Percentiles rank a stretch among this genome's conserved stretches.
Evolutionary conservation across 2,888 invertebrate genomes (phyloP).

Genomic region (Pyrochroa serraticornis): DNA sequence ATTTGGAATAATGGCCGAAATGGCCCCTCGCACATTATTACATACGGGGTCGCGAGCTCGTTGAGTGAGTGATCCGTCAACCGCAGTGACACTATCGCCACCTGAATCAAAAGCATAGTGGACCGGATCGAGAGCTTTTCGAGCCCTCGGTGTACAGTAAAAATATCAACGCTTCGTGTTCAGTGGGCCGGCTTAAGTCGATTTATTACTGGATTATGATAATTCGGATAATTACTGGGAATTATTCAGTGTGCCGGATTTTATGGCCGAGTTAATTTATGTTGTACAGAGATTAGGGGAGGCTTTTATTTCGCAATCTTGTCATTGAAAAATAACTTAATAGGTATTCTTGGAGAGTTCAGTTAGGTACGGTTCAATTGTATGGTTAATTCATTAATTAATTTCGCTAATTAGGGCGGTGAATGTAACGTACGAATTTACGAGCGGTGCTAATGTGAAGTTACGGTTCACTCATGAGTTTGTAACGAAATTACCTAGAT

Average conservation of each 20-base stretch:
- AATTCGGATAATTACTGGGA: slow-evolving; percentile 18
- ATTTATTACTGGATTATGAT: slow-evolving; percentile 29
- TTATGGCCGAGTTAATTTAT: slow-evolving; percentile 17
- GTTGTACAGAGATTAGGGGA: neutral
- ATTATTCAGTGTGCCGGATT: slow-evolving; percentile 18
- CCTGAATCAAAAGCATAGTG: slow-evolving; percentile 42
- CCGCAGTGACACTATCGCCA: slow-evolving; percentile 43
- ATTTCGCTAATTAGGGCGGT: slow-evolving; percentile 7
- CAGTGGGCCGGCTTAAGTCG: slow-evolving; percentile 10
- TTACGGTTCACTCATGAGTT: neutral
- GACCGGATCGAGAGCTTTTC: neutral
- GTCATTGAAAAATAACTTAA: slow-evolving; percentile 7
- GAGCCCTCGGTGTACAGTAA: slow-evolving; percentile 7
- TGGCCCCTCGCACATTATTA: slow-evolving; percentile 26
- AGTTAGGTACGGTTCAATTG: neutral
- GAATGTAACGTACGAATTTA: slow-evolving; percentile 3
- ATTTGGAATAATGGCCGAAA: slow-evolving; percentile 42
- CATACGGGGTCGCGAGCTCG: slow-evolving; percentile 10
- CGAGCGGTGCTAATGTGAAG: neutral
- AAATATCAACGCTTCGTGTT: slow-evolving; percentile 20
- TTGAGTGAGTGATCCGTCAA: slow-evolving; percentile 42
- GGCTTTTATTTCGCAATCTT: slow-evolving; percentile 2
- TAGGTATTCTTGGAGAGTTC: neutral
- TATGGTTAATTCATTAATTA: slow-evolving; percentile 6
- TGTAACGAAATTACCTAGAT: neutral